Evolutionary conservation across 2,888 invertebrate genomes (phyloP), one percentile per base, ranked within the genome.

Genomic region (Acheta domesticus): DNA sequence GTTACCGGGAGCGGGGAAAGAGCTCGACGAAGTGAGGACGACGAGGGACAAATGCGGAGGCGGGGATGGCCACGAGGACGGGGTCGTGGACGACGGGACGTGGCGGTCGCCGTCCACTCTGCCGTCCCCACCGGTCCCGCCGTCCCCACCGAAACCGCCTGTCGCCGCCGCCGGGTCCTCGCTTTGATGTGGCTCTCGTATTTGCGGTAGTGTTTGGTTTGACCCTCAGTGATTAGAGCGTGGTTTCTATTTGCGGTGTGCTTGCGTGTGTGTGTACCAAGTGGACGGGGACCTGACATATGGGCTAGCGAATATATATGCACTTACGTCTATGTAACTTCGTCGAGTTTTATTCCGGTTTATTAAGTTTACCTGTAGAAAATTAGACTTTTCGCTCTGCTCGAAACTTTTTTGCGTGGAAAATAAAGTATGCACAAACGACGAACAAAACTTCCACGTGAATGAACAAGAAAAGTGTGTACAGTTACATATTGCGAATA

Each of bases 151-250:
- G 36, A 36, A 36, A 36, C 36, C 36, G 36, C 36, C 36, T 36
- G 36, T 36, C 36, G 36, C 36, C 62, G n/a, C 62, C 62, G n/a
- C 62, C n/a, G n/a, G 62, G 16, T n/a, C n/a, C n/a, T 14, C 62
- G 62, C 62, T 62, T 62, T 62, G 62, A 62, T 62, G 62, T 62
- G 62, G 62, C 62, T 62, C 62, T 62, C 62, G 62, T 62, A 62
- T 62, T 62, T 62, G 62, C 62, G 62, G 62, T 62, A 62, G 62
- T 62, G 62, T 62, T 62, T 62, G 62, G 62, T 62, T 62, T 62
- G 62, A 62, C 62, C 62, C 62, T 62, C 62, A 62, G 62, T 62
- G 62, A 62, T 62, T 62, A 62, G 62, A 62, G 62, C 62, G 62
- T 62, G 62, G 62, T 62, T 62, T 62, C 62, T 62, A 62, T 62